phyloP scores from a whole-genome alignment of 2,888 invertebrate species.

The Lamellibrachia columna region DNA sequence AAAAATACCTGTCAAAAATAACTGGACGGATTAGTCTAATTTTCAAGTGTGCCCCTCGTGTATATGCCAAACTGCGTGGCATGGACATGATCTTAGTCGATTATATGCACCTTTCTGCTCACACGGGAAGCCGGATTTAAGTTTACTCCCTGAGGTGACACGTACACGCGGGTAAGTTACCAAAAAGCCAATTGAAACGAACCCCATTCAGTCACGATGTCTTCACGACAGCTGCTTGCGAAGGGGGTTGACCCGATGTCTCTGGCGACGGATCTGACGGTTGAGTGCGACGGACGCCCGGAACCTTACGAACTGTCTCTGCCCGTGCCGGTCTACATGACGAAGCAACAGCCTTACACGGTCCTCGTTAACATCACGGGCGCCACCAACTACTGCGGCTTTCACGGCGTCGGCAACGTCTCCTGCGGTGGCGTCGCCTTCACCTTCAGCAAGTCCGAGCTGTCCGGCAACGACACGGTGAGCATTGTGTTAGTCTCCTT shows the following conservation, averaged over 20 bases:
- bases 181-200: background rate
- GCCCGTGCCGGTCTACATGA: background rate
- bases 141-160: no score
- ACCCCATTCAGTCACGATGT: background rate
- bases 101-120: no score
- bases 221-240: background rate
- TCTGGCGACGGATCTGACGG: background rate
- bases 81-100: no score
- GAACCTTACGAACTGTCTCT: background rate
- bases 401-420: background rate
- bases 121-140: no score
- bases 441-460: slow-evolving; percentile 29
- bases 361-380: background rate
- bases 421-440: slow-evolving; percentile 28
- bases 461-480: background rate
- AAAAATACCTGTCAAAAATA: no score
- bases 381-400: background rate
- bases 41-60: no score
- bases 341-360: background rate
- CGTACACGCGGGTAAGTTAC: no score
- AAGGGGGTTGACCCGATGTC: background rate
- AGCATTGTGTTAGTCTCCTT: background rate
- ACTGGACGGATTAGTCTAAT: no score
- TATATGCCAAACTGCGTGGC: no score
- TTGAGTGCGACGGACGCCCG: background rate